Base-by-base conservation (phyloP, 2,797 vertebrate genomes). In the Cossypha heuglini region DNA sequence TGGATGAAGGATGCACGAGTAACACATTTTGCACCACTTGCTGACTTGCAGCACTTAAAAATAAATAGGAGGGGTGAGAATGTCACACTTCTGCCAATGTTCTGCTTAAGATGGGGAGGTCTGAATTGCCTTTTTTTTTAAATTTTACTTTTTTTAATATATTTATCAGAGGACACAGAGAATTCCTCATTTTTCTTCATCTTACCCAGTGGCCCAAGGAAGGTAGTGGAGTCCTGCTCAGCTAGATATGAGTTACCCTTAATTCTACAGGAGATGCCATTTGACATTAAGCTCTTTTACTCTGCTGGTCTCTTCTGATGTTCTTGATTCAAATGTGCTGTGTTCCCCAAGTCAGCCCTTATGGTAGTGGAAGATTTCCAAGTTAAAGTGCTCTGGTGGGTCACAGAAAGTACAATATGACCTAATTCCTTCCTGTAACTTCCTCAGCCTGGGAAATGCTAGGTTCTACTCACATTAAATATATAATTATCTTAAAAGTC, bases 11-110 rank as follows among this genome's bases (percentile, higher is more conserved):
- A 51, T 91, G 62, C 52, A 72, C 2, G 4, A 86, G 63, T 63
- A 77, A 51, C 91, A 86, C 71, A 35, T 57, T 93, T 73, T 22
- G 25, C 35, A 5, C 37, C 13, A 17, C 83, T 73, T 95, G 91
- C 96, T 96, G 95, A 96, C 85, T 94, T 7, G 40, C 82, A 57
- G 46, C 19, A 28, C 92, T 94, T 94, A 96, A 96, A 95, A 95
- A 97, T 93, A 95, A 95, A 79, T 8, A 55, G 88, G 25, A 88
- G 33, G 51, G 55, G 64, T 83, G 88, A 92, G 76, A 81, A 85
- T 68, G 57, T 74, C 76, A 66, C 59, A 35, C 83, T 88, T 94
- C 54, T 92, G 79, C 54, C 81, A 66, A 1, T 61, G 71, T 58
- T 90, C 51, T 93, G 57, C 55, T 78, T 62, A 89, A 77, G 69